Base-by-base conservation (phyloP, 2,113 vertebrate species). In the Mus pahari region DNA sequence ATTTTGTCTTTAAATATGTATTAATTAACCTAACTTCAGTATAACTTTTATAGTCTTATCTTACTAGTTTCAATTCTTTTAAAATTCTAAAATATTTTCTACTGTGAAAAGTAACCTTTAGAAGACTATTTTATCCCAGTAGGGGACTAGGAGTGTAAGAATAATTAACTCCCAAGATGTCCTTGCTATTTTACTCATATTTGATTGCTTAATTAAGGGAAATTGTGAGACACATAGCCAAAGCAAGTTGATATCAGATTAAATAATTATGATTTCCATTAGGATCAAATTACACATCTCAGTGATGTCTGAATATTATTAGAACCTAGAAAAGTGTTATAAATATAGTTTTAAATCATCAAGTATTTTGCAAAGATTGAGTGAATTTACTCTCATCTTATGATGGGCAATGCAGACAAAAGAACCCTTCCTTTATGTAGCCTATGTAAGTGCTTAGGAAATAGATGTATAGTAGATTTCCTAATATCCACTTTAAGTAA, bases 141-240 rank as follows among this genome's bases (percentile, higher is more conserved):
- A 94, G 87, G 92, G 36, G 17, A 92, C 74, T 87, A 81, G n/a
- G 20, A 84, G 17, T 28, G 89, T 66, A 79, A 96, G 95, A 95
- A 95, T 89, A 96, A 95, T 92, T 79, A 94, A 82, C 26, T 92
- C 36, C 64, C 82, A 92, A 91, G 28, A 50, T 88, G 10, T 88
- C 39, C 92, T 96, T 96, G 28, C 70, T 92, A 89, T 93, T 94
- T 89, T 92, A 94, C 8, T 94, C 39, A 82, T 79, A 94, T 91
- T 94, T 96, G 28, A 84, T 96, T 87, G 50, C 28, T 96, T 94
- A 96, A 95, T 94, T 92, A 97, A 94, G 82, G 82, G 2, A 92
- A 97, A 97, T 88, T 97, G 7, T 94, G 42, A 97, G 60, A 95
- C 68, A 86, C 7, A 91, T n/a, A 88, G 17, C 33, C 3, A 14